Percentiles rank a stretch among this genome's conserved stretches.
Evolutionary conservation across 2,113 vertebrate genomes (phyloP).

Genomic region (Chrysemys picta): DNA sequence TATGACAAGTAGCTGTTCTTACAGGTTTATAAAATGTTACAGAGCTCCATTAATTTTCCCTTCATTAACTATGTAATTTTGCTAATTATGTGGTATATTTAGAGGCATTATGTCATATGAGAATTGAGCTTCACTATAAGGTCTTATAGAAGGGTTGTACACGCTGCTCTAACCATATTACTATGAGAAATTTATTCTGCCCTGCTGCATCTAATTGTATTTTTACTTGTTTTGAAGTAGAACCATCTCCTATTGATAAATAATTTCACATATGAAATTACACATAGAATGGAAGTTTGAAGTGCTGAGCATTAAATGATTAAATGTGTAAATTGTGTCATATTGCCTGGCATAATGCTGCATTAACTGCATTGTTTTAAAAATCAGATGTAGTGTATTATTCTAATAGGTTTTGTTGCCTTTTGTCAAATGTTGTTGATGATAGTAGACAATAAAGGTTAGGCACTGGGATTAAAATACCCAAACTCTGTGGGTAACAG

Average conservation of each 20-base stretch:
- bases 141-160: neutral
- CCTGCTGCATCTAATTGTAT: conserved; percentile 51
- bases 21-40: conserved; percentile 72
- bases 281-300: conserved; percentile 67
- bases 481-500: neutral
- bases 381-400: conserved; percentile 9
- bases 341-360: conserved; percentile 48
- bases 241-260: conserved; percentile 62
- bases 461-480: neutral
- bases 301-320: conserved; percentile 59
- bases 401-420: neutral
- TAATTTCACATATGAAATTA: conserved; percentile 52
- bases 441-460: conserved; percentile 12
- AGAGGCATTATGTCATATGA: conserved; percentile 57
- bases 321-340: conserved; percentile 65
- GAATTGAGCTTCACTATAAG: conserved; percentile 54
- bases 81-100: conserved; percentile 75
- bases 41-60: conserved; percentile 76
- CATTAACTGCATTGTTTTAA: conserved; percentile 43
- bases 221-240: conserved; percentile 54
- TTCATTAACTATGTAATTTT: conserved; percentile 79
- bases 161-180: neutral
- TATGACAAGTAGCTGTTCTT: conserved; percentile 76
- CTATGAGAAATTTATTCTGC: conserved; percentile 50
- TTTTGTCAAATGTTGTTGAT: conserved; percentile 29